Percentiles rank a stretch among this genome's conserved stretches.
phyloP scores from a whole-genome alignment of 2,888 invertebrate genomes.

The Folsomia manolachei region DNA sequence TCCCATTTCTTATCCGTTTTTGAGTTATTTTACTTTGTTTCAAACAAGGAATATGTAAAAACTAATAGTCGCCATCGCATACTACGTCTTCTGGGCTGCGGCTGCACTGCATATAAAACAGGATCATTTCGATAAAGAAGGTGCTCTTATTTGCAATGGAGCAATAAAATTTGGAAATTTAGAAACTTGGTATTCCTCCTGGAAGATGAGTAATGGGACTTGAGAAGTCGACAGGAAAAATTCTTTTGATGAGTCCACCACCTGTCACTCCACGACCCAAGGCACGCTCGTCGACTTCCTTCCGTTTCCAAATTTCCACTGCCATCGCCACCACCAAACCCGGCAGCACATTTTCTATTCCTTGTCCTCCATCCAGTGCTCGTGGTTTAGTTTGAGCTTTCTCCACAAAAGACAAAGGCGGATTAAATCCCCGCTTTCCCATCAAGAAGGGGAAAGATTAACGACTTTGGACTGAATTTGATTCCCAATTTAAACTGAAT shows the following conservation, averaged over 20 bases:
- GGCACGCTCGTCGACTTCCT: constrained; percentile 3
- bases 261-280: constrained; percentile 35
- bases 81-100: background rate
- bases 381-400: too few species aligned
- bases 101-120: background rate
- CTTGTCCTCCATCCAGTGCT: too few species aligned
- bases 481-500: background rate
- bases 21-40: background rate
- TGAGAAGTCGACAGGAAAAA: constrained; percentile 26
- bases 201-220: constrained; percentile 14
- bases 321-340: too few species aligned
- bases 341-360: too few species aligned
- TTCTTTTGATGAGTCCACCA: constrained; percentile 45
- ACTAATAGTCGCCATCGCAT: too few species aligned
- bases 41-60: too few species aligned
- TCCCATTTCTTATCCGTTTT: too few species aligned
- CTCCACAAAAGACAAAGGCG: background rate
- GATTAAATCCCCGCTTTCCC: background rate
- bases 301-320: constrained; percentile 14
- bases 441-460: background rate
- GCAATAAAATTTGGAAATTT: background rate
- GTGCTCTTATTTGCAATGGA: background rate
- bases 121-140: too few species aligned
- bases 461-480: background rate
- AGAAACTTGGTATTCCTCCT: background rate